A percentile compares a stretch with the other conserved stretches of the same genome.
These are phyloP conservation scores for Hetaerina titia DNA, from an alignment of 2,888 invertebrate genomes.

Conservation along the genomic window DNA sequence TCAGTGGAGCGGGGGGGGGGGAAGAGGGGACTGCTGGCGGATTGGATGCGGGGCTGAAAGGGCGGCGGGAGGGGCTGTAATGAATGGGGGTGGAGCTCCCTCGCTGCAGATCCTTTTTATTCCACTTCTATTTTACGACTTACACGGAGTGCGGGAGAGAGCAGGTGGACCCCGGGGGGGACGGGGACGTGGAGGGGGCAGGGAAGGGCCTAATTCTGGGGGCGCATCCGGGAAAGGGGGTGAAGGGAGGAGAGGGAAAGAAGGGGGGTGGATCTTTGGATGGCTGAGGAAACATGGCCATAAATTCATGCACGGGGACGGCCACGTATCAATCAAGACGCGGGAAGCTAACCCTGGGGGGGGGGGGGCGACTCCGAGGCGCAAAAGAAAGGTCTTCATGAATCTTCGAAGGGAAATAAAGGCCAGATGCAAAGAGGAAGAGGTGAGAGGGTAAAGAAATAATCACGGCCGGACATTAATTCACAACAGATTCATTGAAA, in stretches of 20 bases:
- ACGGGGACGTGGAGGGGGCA: neutral
- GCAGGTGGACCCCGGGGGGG: neutral
- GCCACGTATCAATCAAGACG: neutral
- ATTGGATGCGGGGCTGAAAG: too few species aligned
- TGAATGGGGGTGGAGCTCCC: neutral
- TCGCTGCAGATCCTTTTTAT: neutral
- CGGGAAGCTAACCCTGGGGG: neutral
- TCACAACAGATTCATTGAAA: neutral
- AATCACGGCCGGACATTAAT: neutral
- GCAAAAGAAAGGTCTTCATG: too few species aligned
- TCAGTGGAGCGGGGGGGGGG: neutral
- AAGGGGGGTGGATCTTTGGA: neutral
- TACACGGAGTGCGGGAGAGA: neutral
- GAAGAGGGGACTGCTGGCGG: neutral
- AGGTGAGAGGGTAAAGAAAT: neutral
- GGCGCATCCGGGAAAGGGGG: neutral
- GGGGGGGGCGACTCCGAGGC: too few species aligned
- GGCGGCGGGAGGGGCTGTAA: neutral
- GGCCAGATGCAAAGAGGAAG: neutral
- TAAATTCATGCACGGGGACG: neutral
- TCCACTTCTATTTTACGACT: constrained; percentile 9
- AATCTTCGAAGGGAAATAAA: too few species aligned
- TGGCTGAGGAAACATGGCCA: neutral
- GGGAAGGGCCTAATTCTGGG: neutral
- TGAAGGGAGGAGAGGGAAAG: neutral